Base-by-base conservation (phyloP, 92 coral and sea anemone species). In the Ricordea florida region DNA sequence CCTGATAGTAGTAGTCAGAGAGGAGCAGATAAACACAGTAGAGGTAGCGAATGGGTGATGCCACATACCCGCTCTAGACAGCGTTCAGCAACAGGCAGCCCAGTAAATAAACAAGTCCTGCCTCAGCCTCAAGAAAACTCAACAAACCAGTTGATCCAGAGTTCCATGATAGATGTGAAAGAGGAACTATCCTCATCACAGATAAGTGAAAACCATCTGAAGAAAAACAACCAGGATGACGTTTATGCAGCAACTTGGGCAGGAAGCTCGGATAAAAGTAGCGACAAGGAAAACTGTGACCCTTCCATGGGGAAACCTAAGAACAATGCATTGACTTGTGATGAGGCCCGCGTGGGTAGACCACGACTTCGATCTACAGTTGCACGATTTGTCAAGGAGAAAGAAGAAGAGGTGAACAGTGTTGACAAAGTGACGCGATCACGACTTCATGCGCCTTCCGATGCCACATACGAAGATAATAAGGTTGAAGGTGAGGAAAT, bases 211-310 rank as follows among this genome's bases (percentile, higher is more conserved):
- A 38, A 15, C 2, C 17, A 10, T 10, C 0, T 10, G 27, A 25
- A 26, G 40, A 15, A 22, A 29, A 27, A 28, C 18, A 31, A 30
- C 27, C 40, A 38, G 64, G 22, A 42, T 16, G 11, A 5, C 31
- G 8, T 27, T n/a, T n/a, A n/a, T n/a, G n/a, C 65, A 15, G 26
- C 50, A 41, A 40, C n/a, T n/a, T n/a, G n/a, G n/a, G n/a, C n/a
- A n/a, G 77, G 21, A 37, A 38, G 30, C 13, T 81, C 76, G 10
- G 88, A 58, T 41, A 64, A 46, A 18, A 46, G 71, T 37, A 44
- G 83, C 38, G 28, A 83, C 37, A 82, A 82, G 47, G 88, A 56
- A 45, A 76, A 74, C 36, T 51, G 49, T 8, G 56, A 55, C 36
- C 76, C 83, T 55, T 9, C 76, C 10, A 31, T 10, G 10, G 40